Evolutionary conservation across 1,140 invertebrate species (phyloP).

Genomic region (Plectrocnemia conspersa): DNA sequence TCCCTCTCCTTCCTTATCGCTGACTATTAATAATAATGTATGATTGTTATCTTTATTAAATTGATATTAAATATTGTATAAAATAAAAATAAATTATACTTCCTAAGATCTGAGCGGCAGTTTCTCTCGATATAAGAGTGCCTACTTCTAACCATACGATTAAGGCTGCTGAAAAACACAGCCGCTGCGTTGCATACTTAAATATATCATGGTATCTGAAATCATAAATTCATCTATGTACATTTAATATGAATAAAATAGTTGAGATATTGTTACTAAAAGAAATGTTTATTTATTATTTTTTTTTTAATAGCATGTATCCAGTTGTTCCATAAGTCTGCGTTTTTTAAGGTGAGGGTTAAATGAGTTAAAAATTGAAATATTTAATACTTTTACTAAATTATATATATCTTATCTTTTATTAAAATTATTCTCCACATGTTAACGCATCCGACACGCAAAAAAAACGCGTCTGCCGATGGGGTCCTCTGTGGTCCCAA

Average conservation of each 20-base stretch:
- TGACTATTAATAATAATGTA: constrained; percentile 37
- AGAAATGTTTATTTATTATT: neutral
- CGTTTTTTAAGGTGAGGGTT: neutral
- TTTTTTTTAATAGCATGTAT: neutral
- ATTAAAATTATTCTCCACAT: no score
- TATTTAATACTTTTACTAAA: neutral
- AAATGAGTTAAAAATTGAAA: neutral
- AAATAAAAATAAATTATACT: constrained; percentile 47
- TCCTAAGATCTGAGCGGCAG: constrained; percentile 74
- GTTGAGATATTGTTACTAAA: neutral
- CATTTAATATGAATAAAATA: neutral
- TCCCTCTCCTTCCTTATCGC: constrained; percentile 48
- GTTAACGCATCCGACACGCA: no score
- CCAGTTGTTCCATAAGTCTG: neutral
- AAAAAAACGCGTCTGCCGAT: no score
- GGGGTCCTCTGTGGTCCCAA: no score
- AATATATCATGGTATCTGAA: constrained; percentile 80
- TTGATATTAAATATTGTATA: neutral
- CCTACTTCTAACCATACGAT: constrained; percentile 76
- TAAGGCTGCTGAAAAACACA: constrained; percentile 72
- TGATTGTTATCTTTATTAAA: constrained; percentile 11
- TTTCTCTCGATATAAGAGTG: constrained; percentile 65
- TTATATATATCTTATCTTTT: neutral
- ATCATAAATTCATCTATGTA: neutral
- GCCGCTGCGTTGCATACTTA: constrained; percentile 73